Evolutionary conservation across 2,113 vertebrate species (phyloP).

Genomic region (Pantherophis guttatus): DNA sequence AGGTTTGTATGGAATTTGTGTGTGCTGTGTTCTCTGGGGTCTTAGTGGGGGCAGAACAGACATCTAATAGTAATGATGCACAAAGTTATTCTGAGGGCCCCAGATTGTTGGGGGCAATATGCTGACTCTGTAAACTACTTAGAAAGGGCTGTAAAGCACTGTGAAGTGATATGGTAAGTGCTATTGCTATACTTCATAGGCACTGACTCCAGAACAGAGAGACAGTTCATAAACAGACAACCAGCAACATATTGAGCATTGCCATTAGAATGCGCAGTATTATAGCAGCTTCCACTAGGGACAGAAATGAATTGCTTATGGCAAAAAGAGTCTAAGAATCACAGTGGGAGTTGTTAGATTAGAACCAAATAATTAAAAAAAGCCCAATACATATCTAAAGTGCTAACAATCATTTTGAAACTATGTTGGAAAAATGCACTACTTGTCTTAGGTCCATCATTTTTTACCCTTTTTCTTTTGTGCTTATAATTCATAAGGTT

Average conservation of each 20-base stretch:
- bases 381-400: background rate
- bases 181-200: background rate
- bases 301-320: background rate
- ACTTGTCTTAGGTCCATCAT: background rate
- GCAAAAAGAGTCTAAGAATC: background rate
- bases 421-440: background rate
- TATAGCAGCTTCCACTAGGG: background rate
- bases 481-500: background rate
- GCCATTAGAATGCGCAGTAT: background rate
- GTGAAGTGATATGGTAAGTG: no score
- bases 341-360: background rate
- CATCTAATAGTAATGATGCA: constrained; percentile 51
- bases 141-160: no score
- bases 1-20: no score
- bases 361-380: background rate
- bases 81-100: constrained; percentile 32
- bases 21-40: no score
- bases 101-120: no score
- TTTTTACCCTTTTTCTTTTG: background rate
- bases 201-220: constrained; percentile 41
- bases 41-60: background rate
- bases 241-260: background rate
- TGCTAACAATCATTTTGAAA: background rate
- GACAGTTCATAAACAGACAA: background rate
- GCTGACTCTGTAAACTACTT: no score